Base-by-base conservation (phyloP, 2,797 vertebrate species). In the Sebastes miniatus region DNA sequence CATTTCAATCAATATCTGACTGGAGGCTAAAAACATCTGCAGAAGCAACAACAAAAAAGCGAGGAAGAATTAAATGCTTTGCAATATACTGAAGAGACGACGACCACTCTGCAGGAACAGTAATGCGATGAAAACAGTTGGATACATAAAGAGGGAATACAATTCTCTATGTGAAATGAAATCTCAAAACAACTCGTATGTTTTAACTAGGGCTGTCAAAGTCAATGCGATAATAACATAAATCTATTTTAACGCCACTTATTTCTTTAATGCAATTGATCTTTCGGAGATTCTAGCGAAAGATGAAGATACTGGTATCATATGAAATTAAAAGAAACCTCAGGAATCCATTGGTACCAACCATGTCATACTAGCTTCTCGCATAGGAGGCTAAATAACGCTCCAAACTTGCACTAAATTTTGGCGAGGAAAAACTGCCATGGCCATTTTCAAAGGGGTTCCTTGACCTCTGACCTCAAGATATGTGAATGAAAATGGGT, bases 1-100 rank as follows among this genome's bases (percentile, higher is more conserved):
- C 90, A 91, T 88, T 92, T 87, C 86, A 85, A 93, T 95, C 94
- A 70, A 94, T 95, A 93, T 77, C 85, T 83, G 83, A 91, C 85
- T 85, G 65, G 76, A 89, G 91, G 88, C 87, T 84, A 85, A 90
- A 92, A 89, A 85, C 88, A 88, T 87, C 88, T 89, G 86, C 87
- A 89, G 80, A 76, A 80, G 56, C 56, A 71, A 86, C 81, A 76
- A 52, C 73, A 77, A 79, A 83, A 83, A 80, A 82, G 61, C 11
- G 2, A 50, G 80, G 63, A 24, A 27, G 72, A 84, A 91, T 86
- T 70, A 87, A 89, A 90, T 67, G 89, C 76, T 86, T 80, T 72
- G 20, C 64, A 69, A 77, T 58, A 24, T 16, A 58, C n/a, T 7
- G 74, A 62, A 62, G 71, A 83, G 6, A 25, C 54, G 8, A 52